Conservation (phyloP, 2,113 vertebrate genomes). For the Coracopsis vasa region DNA sequence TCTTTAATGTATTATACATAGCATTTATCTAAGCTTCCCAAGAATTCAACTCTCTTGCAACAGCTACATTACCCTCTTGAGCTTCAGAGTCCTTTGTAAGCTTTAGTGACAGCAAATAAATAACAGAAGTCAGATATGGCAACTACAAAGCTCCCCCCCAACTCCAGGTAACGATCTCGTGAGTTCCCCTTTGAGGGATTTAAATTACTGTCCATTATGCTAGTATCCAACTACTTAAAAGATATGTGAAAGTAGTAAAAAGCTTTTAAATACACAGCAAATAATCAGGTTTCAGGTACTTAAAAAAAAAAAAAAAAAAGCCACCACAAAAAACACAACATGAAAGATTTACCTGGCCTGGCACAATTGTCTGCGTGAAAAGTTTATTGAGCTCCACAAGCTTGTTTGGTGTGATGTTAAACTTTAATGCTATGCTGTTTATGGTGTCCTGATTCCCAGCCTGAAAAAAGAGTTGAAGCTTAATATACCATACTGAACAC, state of each 20-base stretch:
- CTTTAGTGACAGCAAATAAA: not conserved
- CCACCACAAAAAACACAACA: not conserved
- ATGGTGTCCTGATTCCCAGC: conserved; percentile 88
- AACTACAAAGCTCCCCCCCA: not conserved
- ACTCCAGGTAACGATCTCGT: not conserved
- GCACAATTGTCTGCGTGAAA: conserved; percentile 89
- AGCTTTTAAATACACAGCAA: not conserved
- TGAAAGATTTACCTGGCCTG: conserved; percentile 86
- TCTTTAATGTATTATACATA: not conserved
- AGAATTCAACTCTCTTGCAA: not conserved
- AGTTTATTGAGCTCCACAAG: conserved; percentile 95
- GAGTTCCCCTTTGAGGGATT: not conserved
- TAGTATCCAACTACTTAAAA: not conserved
- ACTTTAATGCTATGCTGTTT: conserved; percentile 92
- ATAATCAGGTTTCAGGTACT: not conserved
- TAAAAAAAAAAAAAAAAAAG: not conserved
- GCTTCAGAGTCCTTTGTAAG: not conserved
- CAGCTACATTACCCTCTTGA: not conserved
- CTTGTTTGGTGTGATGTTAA: conserved; percentile 95
- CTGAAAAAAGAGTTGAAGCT: conserved; percentile 70
- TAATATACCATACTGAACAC: not conserved
- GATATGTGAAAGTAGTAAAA: not conserved
- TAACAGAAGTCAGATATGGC: not conserved
- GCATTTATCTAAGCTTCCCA: not conserved
- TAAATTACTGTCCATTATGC: not conserved